Evolutionary conservation across 2,113 vertebrate genomes (phyloP).

Genomic region (Entomyzon cyanotis): DNA sequence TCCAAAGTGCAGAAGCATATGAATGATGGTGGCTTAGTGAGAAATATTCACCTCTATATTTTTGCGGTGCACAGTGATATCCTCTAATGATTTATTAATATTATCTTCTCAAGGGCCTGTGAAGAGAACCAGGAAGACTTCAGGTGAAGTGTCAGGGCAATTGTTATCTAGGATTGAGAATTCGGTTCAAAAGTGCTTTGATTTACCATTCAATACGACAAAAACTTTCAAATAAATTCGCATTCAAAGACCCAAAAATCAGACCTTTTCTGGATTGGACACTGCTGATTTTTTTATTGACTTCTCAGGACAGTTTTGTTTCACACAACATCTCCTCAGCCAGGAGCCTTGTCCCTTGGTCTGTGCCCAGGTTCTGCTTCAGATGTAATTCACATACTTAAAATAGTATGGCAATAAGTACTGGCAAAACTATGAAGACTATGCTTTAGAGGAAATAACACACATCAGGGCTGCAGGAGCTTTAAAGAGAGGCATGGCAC

Average conservation of each 20-base stretch:
- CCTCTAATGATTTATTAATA: background rate
- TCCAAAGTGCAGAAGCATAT: background rate
- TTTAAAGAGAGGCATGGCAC: background rate
- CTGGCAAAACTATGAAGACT: background rate
- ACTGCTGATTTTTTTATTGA: background rate
- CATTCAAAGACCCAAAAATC: background rate
- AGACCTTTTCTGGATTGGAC: background rate
- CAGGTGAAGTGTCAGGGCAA: background rate
- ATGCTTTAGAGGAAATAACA: background rate
- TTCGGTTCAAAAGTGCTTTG: background rate
- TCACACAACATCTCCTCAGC: background rate
- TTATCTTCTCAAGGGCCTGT: background rate
- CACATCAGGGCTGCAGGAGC: background rate
- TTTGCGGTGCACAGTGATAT: background rate
- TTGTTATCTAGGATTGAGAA: background rate
- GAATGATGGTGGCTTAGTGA: background rate
- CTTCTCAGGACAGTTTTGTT: background rate
- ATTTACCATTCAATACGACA: background rate
- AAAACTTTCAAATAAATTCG: background rate
- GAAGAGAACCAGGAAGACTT: background rate
- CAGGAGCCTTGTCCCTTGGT: background rate
- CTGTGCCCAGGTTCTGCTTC: background rate
- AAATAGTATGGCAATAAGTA: background rate
- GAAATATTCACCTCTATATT: background rate
- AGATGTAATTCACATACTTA: background rate